Evolutionary conservation across 2,888 invertebrate genomes (phyloP), one percentile per base, ranked within the genome.

Genomic region (Thymelicus lineola): DNA sequence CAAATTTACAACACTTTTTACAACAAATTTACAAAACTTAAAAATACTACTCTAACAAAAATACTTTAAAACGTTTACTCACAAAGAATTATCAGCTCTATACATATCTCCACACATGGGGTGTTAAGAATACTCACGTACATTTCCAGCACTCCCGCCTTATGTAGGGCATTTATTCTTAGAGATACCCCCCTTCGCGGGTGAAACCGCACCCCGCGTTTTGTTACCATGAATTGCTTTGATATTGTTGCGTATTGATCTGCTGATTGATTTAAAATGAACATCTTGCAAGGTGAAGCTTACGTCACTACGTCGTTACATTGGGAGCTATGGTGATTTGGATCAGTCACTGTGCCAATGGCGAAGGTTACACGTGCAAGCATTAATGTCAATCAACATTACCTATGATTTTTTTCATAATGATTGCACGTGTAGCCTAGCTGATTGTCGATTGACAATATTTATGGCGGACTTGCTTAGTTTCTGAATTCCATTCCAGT

Each of bases 111-210:
- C 74, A 74, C 79, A 84, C 82, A 89, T 83, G 84, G 88, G 88
- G 89, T 86, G 89, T 86, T 89, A 90, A 90, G 91, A 91, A 86
- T 87, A 86, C 85, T 87, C 90, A 87, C 91, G 91, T 91, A 93
- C 91, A 91, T 91, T 91, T 90, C 90, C 89, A 91, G 89, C 91
- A 90, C 92, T 92, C 90, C 87, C 87, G 83, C 82, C 85, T 91
- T 91, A 92, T 92, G 91, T 90, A 86, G 88, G 90, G 91, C 92
- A 92, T 92, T 93, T 93, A 92, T 92, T 92, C 91, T 90, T 88
- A 86, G 87, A 85, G 83, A 83, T 81, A 83, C 83, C 75, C 77
- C 73, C 82, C 73, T 80, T 77, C 79, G 82, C 80, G 83, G 82
- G 80, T 75, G 72, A 61, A 76, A 80, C 79, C 81, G 76, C 84